phyloP scores from a whole-genome alignment of 1,140 invertebrate species.

The Brachionus plicatilis region DNA sequence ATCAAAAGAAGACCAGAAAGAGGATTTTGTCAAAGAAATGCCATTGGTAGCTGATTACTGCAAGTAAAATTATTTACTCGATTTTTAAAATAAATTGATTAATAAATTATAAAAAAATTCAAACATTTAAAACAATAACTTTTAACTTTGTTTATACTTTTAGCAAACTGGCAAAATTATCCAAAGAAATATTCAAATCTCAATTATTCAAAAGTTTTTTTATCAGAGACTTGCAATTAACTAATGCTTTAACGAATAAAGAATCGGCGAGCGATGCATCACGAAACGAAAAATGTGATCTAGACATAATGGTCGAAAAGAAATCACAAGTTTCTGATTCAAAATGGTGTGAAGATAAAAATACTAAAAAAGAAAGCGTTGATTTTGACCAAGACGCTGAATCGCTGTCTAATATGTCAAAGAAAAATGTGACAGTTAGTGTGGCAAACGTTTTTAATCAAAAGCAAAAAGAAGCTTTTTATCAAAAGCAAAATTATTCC shows the following conservation, averaged over 20 bases:
- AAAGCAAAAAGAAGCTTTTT: constrained; percentile 2
- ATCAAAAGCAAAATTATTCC: background rate
- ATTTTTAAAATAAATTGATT: background rate
- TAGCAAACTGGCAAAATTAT: constrained; percentile 29
- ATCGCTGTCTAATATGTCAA: background rate
- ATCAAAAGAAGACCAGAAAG: constrained; percentile 33
- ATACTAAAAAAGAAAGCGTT: background rate
- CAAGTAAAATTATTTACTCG: background rate
- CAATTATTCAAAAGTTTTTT: constrained; percentile 1
- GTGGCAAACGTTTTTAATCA: constrained; percentile 10
- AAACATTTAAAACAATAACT: background rate
- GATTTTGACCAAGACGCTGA: background rate
- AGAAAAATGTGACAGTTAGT: background rate
- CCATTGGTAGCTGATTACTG: constrained; percentile 35
- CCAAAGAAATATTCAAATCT: constrained; percentile 11
- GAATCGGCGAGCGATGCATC: background rate
- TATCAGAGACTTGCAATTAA: background rate
- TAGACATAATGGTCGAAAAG: background rate
- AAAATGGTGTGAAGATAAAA: background rate
- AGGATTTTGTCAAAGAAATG: constrained; percentile 38
- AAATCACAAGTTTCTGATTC: background rate
- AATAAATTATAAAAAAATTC: background rate
- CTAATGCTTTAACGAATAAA: background rate
- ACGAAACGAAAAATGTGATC: background rate
- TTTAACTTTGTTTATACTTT: background rate